These are phyloP conservation scores for Meloe dianella DNA, from an alignment of 2,888 invertebrate genomes.

Conservation along the genomic window DNA sequence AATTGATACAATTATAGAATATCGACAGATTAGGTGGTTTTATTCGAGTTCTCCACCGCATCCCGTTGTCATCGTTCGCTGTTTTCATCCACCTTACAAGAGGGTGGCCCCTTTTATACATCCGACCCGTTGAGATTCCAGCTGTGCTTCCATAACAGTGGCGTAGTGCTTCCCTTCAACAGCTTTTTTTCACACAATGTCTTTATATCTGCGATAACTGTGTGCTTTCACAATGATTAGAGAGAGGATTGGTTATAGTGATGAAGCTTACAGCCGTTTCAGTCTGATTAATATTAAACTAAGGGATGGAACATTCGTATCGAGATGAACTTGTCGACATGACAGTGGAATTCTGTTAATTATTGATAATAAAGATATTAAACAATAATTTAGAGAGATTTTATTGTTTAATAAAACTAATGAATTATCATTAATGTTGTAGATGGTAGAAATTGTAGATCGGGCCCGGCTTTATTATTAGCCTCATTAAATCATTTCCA, in stretches of 20 bases:
- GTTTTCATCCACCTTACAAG: conserved; percentile 18
- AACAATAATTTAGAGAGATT: conserved; percentile 15
- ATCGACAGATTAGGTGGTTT: not conserved
- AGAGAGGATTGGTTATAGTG: conserved; percentile 22
- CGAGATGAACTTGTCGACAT: not conserved
- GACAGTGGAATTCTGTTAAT: not conserved
- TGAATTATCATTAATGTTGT: conserved; percentile 16
- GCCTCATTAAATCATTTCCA: conserved; percentile 47
- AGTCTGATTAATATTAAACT: conserved; percentile 23
- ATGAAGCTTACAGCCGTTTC: conserved; percentile 19
- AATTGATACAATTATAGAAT: not conserved
- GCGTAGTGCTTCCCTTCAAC: conserved; percentile 15
- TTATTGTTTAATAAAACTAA: conserved; percentile 19
- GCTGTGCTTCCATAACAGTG: conserved; percentile 26
- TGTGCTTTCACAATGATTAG: conserved; percentile 30
- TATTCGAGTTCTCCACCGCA: not conserved
- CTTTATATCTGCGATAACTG: conserved; percentile 21
- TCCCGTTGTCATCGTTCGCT: conserved; percentile 7
- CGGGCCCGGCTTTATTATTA: conserved; percentile 34
- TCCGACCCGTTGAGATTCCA: conserved; percentile 26
- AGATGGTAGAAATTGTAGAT: conserved; percentile 17
- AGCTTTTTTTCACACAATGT: conserved; percentile 20
- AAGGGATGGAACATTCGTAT: not conserved
- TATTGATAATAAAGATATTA: not conserved
- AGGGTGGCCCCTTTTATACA: conserved; percentile 22